A percentile compares a stretch with the other conserved stretches of the same genome.
Conservation (phyloP, 1,140 invertebrate species). For the Bombus difficillimus region DNA sequence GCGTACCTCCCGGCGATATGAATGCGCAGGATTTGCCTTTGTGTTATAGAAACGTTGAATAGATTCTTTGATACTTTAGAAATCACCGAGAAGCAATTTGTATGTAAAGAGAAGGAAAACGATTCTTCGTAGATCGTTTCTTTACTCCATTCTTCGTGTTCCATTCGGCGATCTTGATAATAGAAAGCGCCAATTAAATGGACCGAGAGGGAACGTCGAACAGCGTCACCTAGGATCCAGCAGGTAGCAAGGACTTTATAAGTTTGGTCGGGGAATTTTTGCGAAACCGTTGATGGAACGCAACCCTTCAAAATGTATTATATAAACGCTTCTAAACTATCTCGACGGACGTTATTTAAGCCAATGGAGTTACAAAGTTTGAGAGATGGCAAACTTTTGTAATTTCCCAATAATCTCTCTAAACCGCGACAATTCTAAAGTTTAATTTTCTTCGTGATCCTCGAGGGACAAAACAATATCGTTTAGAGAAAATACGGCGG, state of each 20-base stretch:
- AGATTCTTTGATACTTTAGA: conserved; percentile 30
- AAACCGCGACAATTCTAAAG: conserved; percentile 65
- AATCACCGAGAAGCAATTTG: conserved; percentile 3
- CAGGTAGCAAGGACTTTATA: no score
- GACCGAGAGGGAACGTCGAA: neutral
- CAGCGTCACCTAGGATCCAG: neutral
- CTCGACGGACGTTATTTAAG: conserved; percentile 14
- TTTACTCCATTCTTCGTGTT: neutral
- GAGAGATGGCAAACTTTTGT: conserved; percentile 49
- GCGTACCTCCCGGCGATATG: neutral
- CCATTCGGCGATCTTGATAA: neutral
- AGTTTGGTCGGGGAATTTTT: no score
- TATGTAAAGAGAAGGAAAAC: neutral
- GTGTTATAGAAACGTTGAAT: conserved; percentile 8
- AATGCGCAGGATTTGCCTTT: conserved; percentile 15
- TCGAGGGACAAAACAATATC: conserved; percentile 45
- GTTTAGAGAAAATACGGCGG: conserved; percentile 56
- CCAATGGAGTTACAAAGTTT: conserved; percentile 5
- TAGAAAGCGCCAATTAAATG: neutral
- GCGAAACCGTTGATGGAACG: neutral
- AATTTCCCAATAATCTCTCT: conserved; percentile 62
- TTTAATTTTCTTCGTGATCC: conserved; percentile 61
- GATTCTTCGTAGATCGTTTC: neutral
- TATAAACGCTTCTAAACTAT: neutral
- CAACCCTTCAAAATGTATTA: neutral